Percentiles rank a stretch among this genome's conserved stretches.
Conservation (phyloP, 2,888 invertebrate species). For the Tinea trinotella region DNA sequence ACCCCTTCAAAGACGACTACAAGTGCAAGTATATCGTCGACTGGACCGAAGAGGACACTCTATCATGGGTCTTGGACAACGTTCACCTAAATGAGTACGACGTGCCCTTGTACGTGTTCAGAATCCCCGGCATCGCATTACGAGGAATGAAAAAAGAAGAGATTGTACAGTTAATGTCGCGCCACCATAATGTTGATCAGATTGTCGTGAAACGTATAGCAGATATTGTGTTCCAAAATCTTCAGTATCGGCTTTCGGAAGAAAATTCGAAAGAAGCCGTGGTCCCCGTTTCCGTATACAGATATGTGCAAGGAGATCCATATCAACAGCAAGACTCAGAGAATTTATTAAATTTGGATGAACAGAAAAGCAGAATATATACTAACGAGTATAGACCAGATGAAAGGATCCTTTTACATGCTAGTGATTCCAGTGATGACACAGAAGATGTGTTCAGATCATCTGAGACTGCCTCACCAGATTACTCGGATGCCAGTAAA, state of each 20-base stretch:
- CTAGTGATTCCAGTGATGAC: constrained; percentile 58
- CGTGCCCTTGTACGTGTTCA: constrained; percentile 57
- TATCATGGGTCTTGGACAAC: constrained; percentile 66
- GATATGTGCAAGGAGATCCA: constrained; percentile 46
- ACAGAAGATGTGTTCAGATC: constrained; percentile 49
- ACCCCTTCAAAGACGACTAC: constrained; percentile 58
- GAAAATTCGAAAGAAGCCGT: constrained; percentile 44
- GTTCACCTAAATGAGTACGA: constrained; percentile 48
- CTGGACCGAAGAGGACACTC: constrained; percentile 72
- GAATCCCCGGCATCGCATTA: constrained; percentile 48
- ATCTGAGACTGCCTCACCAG: constrained; percentile 54
- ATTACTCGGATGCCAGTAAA: constrained; percentile 56
- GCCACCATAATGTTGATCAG: constrained; percentile 43
- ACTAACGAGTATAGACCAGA: constrained; percentile 50
- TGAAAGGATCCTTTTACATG: constrained; percentile 32
- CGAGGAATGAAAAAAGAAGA: constrained; percentile 50
- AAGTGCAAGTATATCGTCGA: constrained; percentile 61
- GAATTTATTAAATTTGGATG: constrained; percentile 53
- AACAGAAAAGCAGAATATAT: constrained; percentile 40
- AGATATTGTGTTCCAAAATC: constrained; percentile 47
- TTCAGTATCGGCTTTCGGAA: constrained; percentile 47
- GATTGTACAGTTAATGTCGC: constrained; percentile 42
- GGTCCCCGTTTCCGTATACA: constrained; percentile 28
- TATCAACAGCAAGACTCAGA: constrained; percentile 43
- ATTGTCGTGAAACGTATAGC: constrained; percentile 41